Conservation (phyloP, 1,140 invertebrate genomes). For the Elymnias hypermnestra region DNA sequence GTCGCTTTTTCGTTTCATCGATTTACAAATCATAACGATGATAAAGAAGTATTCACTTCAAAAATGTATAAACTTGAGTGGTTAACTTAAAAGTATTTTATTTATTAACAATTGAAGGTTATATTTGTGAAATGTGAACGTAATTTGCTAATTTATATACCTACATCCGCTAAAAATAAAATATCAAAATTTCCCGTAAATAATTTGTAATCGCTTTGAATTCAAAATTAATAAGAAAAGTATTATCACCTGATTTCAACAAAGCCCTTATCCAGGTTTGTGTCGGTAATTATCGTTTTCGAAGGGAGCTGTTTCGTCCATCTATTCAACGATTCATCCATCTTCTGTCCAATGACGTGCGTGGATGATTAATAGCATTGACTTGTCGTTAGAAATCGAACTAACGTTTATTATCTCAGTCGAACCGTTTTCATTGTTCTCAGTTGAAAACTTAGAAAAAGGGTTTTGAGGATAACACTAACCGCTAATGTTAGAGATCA, state of each 20-base stretch:
- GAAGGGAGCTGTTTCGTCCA: constrained; percentile 31
- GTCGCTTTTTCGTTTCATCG: too few relatives aligned
- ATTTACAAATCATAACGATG: too few relatives aligned
- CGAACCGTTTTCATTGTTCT: constrained; percentile 15
- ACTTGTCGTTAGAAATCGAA: constrained; percentile 31
- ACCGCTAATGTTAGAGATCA: too few relatives aligned
- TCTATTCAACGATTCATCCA: constrained; percentile 29
- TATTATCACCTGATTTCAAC: constrained; percentile 43
- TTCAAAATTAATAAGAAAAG: constrained; percentile 33
- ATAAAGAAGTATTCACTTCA: too few relatives aligned
- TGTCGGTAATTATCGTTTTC: constrained; percentile 34
- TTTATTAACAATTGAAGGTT: too few relatives aligned
- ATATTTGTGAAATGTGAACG: too few relatives aligned
- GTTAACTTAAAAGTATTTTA: too few relatives aligned
- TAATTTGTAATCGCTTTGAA: constrained; percentile 10
- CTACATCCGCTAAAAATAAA: too few relatives aligned
- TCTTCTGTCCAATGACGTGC: constrained; percentile 39
- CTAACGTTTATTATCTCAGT: constrained; percentile 3
- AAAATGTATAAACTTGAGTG: too few relatives aligned
- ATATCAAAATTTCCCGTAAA: constrained; percentile 3
- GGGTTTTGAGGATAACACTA: too few relatives aligned
- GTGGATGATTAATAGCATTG: constrained; percentile 41
- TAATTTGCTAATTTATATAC: too few relatives aligned
- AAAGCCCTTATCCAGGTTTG: constrained; percentile 25
- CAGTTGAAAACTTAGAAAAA: constrained; percentile 16